These are phyloP conservation scores for Siphonodentalium dalli DNA, from an alignment of 2,888 invertebrate genomes.

Conservation along the genomic window DNA sequence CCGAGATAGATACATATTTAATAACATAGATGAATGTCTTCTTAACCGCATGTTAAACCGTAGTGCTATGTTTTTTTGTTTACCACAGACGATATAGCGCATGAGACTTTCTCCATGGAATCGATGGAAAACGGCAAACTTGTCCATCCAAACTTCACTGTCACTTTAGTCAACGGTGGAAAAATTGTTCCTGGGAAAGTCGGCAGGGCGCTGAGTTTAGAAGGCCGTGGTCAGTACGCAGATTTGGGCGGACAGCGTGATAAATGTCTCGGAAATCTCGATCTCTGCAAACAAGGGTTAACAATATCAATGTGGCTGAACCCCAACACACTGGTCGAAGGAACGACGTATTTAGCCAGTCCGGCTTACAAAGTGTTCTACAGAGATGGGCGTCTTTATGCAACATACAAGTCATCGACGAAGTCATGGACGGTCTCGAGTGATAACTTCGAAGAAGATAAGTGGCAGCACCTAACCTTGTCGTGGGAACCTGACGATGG, in stretches of 20 bases:
- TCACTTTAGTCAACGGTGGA: slow-evolving; percentile 54
- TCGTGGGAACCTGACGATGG: slow-evolving; percentile 59
- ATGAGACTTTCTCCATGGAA: slow-evolving; percentile 61
- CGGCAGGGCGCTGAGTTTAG: slow-evolving; percentile 50
- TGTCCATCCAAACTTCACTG: slow-evolving; percentile 53
- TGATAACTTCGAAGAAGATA: slow-evolving; percentile 30
- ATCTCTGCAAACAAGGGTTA: slow-evolving; percentile 46
- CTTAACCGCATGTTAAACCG: no score
- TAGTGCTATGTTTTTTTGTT: no score
- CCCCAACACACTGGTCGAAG: slow-evolving; percentile 38
- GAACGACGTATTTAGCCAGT: slow-evolving; percentile 50
- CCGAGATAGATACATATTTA: no score
- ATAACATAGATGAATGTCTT: no score
- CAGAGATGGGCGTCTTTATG: slow-evolving; percentile 44
- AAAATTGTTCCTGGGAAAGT: slow-evolving; percentile 43
- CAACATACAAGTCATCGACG: slow-evolving; percentile 39
- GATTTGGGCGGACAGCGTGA: slow-evolving; percentile 47
- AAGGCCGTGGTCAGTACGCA: slow-evolving; percentile 49
- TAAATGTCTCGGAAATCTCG: slow-evolving; percentile 54
- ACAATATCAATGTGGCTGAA: slow-evolving; percentile 50
- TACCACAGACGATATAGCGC: slow-evolving; percentile 52
- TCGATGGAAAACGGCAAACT: slow-evolving; percentile 35
- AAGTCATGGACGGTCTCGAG: slow-evolving; percentile 51
- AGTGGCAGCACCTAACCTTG: slow-evolving; percentile 57
- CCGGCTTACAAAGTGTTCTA: slow-evolving; percentile 57